Conservation (phyloP, 2,888 invertebrate species). For the Buathra laborator region DNA sequence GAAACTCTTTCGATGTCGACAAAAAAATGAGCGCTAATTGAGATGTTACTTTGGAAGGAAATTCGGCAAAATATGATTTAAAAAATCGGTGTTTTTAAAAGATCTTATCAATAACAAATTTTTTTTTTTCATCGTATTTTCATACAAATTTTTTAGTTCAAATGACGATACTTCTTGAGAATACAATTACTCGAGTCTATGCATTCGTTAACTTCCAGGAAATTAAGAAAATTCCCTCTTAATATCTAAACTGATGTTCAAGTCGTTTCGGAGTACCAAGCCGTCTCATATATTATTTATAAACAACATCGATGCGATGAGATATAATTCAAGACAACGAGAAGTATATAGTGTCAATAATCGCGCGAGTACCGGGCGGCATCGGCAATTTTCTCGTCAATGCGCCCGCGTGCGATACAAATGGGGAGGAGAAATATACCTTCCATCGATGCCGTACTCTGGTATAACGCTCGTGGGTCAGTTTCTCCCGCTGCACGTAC, state of each 20-base stretch:
- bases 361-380: slow-evolving; percentile 39
- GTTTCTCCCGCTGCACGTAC: slow-evolving; percentile 42
- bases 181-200: too few relatives aligned
- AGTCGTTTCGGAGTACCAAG: not conserved
- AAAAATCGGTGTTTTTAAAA: too few relatives aligned
- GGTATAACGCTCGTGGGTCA: not conserved
- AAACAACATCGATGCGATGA: not conserved
- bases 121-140: too few relatives aligned
- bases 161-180: too few relatives aligned
- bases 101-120: too few relatives aligned
- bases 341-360: slow-evolving; percentile 8
- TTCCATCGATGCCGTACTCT: not conserved
- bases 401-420: slow-evolving; percentile 72
- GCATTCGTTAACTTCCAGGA: not conserved
- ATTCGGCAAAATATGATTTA: too few relatives aligned
- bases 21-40: too few relatives aligned
- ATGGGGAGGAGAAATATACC: slow-evolving; percentile 37
- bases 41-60: too few relatives aligned
- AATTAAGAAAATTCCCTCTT: not conserved
- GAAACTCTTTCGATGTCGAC: too few relatives aligned
- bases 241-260: not conserved
- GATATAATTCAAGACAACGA: not conserved
- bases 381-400: slow-evolving; percentile 80
- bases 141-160: too few relatives aligned
- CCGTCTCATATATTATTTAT: slow-evolving; percentile 5